phyloP scores from a whole-genome alignment of 2,888 invertebrate genomes.

The Eilema depressum region DNA sequence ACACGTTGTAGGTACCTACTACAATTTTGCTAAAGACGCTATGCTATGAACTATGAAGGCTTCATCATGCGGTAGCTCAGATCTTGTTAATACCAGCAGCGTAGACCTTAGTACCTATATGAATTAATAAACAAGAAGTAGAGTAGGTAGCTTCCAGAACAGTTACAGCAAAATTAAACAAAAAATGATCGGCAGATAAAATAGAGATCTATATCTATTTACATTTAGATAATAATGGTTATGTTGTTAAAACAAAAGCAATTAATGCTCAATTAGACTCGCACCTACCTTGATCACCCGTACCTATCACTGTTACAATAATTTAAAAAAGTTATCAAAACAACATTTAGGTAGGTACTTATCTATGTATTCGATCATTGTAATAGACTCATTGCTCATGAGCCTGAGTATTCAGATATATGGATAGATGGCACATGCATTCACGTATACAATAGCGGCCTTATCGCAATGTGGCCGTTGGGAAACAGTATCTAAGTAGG shows the following conservation, averaged over 20 bases:
- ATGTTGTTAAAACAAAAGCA: slow-evolving; percentile 20
- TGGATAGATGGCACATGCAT: too few species aligned
- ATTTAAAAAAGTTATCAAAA: slow-evolving; percentile 59
- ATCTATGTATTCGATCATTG: not conserved
- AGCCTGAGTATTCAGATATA: not conserved
- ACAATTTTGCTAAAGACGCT: too few species aligned
- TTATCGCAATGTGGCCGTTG: too few species aligned
- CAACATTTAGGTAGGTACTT: slow-evolving; percentile 47
- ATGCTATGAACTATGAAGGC: too few species aligned
- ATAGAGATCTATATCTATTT: not conserved
- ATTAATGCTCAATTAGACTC: slow-evolving; percentile 32
- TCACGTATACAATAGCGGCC: too few species aligned
- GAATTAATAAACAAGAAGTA: too few species aligned
- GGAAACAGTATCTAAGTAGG: too few species aligned
- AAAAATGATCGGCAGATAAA: not conserved
- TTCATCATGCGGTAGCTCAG: too few species aligned
- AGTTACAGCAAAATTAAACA: not conserved
- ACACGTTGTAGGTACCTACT: too few species aligned
- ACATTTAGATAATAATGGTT: slow-evolving; percentile 1
- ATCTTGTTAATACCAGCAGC: too few species aligned
- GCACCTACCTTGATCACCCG: slow-evolving; percentile 26
- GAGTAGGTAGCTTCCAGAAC: not conserved
- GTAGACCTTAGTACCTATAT: too few species aligned
- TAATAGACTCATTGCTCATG: not conserved
- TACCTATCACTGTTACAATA: slow-evolving; percentile 51